Evolutionary conservation across 2,113 vertebrate species (phyloP).

Genomic region (Phoxinus phoxinus): DNA sequence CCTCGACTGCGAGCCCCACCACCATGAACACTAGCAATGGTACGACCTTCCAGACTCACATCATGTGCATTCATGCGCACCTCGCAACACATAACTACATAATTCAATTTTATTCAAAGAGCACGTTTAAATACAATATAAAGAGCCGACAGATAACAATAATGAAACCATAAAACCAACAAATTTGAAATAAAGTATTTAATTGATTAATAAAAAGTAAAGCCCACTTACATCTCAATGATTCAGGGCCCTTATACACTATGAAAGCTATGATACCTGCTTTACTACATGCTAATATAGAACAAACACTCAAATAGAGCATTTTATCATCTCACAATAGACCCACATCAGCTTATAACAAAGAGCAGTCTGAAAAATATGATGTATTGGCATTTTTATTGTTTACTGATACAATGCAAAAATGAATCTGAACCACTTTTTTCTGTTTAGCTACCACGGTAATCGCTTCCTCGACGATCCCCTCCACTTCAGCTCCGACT

Average conservation of each 20-base stretch:
- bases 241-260: not conserved
- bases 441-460: constrained; percentile 7
- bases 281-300: too few relatives aligned
- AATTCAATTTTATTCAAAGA: not conserved
- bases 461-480: not conserved
- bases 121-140: not conserved
- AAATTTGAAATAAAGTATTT: too few relatives aligned
- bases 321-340: not conserved
- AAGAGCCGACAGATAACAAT: not conserved
- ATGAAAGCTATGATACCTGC: not conserved
- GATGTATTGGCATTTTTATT: not conserved
- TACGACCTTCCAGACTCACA: not conserved
- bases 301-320: too few relatives aligned
- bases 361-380: not conserved
- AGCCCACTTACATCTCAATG: not conserved
- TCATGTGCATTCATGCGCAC: not conserved
- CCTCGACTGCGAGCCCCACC: not conserved
- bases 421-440: not conserved
- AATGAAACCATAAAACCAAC: not conserved
- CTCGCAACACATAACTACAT: not conserved
- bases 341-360: not conserved
- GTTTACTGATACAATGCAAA: not conserved
- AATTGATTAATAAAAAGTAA: too few relatives aligned
- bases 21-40: not conserved
- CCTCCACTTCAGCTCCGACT: constrained; percentile 8